phyloP scores from a whole-genome alignment of 2,797 vertebrate genomes.

The Neoniphon sammara region DNA sequence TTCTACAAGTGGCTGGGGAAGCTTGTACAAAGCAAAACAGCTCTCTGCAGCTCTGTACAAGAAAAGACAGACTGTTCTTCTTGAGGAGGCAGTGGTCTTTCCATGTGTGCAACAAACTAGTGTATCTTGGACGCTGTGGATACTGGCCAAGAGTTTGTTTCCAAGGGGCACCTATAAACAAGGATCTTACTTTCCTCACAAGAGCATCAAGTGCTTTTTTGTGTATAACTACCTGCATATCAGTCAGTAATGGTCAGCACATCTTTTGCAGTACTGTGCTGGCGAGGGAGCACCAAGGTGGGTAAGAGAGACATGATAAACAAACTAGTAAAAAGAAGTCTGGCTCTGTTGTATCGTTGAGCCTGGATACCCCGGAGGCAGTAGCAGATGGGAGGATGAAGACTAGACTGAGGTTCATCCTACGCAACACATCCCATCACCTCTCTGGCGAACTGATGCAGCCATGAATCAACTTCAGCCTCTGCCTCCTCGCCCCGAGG shows the following conservation, averaged over 20 bases:
- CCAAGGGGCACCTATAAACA: no score
- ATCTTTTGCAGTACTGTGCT: conserved; percentile 12
- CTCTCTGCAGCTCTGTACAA: no score
- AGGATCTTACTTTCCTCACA: no score
- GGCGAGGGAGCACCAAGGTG: background rate
- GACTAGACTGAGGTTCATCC: background rate
- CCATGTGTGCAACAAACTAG: background rate
- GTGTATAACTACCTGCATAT: conserved; percentile 29
- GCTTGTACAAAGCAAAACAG: no score
- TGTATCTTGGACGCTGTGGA: no score
- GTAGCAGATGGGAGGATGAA: background rate
- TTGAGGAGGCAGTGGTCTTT: conserved; percentile 17
- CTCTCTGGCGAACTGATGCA: background rate
- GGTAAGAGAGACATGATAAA: no score
- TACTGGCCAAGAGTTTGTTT: no score
- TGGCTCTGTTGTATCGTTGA: background rate
- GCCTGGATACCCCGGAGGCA: no score
- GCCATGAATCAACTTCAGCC: background rate
- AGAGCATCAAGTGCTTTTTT: no score
- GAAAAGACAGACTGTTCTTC: no score
- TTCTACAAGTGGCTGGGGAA: no score
- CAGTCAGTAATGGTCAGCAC: conserved; percentile 19
- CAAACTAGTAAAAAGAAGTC: conserved; percentile 6
- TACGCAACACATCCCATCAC: background rate
- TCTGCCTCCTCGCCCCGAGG: background rate